phyloP scores from a whole-genome alignment of 2,888 invertebrate species.

The Horisme vitalbata region DNA sequence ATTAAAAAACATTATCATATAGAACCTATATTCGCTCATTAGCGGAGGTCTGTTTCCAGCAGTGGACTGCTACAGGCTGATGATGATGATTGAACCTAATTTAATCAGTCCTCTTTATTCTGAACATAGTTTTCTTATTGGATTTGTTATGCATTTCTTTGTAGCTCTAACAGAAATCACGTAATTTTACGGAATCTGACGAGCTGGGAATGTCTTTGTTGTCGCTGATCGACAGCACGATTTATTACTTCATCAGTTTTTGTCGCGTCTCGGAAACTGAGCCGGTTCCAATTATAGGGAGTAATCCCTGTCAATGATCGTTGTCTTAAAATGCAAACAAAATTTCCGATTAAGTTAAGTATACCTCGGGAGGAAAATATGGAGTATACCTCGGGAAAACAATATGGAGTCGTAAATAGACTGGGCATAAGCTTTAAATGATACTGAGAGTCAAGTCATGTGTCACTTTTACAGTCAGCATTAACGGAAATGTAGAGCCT shows the following conservation, averaged over 20 bases:
- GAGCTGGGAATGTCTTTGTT: constrained; percentile 27
- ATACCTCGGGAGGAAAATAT: background rate
- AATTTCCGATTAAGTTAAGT: constrained; percentile 2
- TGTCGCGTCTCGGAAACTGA: constrained; percentile 15
- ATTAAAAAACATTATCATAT: no score
- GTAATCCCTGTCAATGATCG: constrained; percentile 4
- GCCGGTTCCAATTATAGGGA: constrained; percentile 13
- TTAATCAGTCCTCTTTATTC: no score
- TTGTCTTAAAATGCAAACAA: constrained; percentile 4
- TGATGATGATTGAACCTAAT: no score
- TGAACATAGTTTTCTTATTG: background rate
- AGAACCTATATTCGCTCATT: no score
- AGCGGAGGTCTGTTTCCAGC: no score
- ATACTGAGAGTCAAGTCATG: background rate
- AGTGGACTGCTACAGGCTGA: no score
- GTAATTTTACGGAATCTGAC: constrained; percentile 42
- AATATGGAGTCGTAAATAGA: no score
- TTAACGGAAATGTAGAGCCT: background rate
- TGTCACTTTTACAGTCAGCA: constrained; percentile 1
- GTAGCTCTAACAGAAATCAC: constrained; percentile 44
- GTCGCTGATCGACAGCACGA: constrained; percentile 30
- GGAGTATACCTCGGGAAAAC: no score
- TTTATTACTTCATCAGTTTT: constrained; percentile 28
- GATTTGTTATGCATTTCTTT: background rate
- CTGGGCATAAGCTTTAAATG: background rate